phyloP scores from a whole-genome alignment of 2,797 vertebrate genomes.

The Momotus momota region DNA sequence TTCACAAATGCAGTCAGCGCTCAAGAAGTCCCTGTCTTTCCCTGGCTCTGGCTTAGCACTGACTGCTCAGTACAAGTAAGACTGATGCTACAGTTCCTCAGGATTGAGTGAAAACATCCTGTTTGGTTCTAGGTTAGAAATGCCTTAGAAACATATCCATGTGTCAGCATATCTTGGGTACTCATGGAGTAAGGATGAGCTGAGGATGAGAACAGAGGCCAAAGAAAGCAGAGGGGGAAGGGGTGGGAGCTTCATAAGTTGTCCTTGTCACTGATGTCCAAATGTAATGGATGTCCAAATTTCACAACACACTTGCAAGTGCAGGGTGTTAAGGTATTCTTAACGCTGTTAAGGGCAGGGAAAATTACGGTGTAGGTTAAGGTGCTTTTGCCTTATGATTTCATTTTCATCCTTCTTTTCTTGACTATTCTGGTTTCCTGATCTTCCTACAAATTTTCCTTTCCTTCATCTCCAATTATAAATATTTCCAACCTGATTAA shows the following conservation, averaged over 20 bases:
- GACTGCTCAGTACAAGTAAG: not conserved
- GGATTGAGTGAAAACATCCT: not conserved
- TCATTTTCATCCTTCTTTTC: not conserved
- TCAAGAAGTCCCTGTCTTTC: not conserved
- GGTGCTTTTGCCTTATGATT: not conserved
- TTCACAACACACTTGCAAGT: not conserved
- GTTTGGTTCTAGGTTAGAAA: not conserved
- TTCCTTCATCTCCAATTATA: not conserved
- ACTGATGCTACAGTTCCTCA: not conserved
- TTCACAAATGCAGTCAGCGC: not conserved
- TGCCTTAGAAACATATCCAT: not conserved
- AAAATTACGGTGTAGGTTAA: not conserved
- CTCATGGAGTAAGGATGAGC: not conserved
- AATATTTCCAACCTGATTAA: slow-evolving; percentile 1
- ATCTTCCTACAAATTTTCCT: not conserved
- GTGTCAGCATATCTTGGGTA: not conserved
- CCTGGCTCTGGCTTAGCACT: not conserved
- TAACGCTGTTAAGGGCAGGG: not conserved
- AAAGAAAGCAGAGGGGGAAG: not conserved
- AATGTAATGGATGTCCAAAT: not conserved
- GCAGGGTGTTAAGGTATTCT: not conserved
- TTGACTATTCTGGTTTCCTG: not conserved
- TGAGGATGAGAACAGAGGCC: not conserved
- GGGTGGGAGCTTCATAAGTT: not conserved
- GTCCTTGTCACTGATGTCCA: not conserved